Evolutionary conservation across 2,113 vertebrate species (phyloP).

Genomic region (Salvelinus sp.): DNA sequence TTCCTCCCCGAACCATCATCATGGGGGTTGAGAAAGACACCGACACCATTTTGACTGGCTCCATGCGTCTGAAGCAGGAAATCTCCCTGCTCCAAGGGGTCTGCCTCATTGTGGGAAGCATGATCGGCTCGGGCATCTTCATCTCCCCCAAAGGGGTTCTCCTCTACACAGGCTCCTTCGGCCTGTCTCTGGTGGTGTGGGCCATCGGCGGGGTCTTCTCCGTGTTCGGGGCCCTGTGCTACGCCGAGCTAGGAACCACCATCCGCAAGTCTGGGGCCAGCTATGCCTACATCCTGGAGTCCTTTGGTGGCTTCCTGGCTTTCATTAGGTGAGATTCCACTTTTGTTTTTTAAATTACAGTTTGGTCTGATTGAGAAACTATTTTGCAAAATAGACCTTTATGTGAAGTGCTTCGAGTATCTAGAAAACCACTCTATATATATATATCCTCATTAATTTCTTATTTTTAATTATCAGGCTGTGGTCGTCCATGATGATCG

Average conservation of each 20-base stretch:
- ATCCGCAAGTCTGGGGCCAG: conserved; percentile 81
- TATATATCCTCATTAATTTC: not conserved
- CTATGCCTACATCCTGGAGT: conserved; percentile 80
- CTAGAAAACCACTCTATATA: too few species aligned
- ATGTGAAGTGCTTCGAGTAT: too few species aligned
- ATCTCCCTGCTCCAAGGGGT: conserved; percentile 82
- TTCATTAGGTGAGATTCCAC: conserved; percentile 69
- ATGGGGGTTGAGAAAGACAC: conserved; percentile 60
- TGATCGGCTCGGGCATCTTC: conserved; percentile 83
- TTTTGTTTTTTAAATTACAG: not conserved
- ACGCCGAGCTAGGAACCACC: conserved; percentile 81
- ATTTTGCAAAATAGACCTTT: too few species aligned
- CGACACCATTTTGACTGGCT: conserved; percentile 46
- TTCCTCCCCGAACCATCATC: not conserved
- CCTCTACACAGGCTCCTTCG: conserved; percentile 73
- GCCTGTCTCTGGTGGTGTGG: conserved; percentile 79
- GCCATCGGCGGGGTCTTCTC: conserved; percentile 78
- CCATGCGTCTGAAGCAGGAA: conserved; percentile 75
- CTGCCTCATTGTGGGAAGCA: conserved; percentile 81
- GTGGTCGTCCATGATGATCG: conserved; percentile 80
- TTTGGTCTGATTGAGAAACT: not conserved
- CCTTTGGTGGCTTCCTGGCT: conserved; percentile 78
- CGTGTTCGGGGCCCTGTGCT: conserved; percentile 79
- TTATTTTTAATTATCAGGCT: conserved; percentile 43
- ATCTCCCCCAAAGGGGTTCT: conserved; percentile 81